Conservation (phyloP, 2,888 invertebrate species). For the Acrocera orbiculus region DNA sequence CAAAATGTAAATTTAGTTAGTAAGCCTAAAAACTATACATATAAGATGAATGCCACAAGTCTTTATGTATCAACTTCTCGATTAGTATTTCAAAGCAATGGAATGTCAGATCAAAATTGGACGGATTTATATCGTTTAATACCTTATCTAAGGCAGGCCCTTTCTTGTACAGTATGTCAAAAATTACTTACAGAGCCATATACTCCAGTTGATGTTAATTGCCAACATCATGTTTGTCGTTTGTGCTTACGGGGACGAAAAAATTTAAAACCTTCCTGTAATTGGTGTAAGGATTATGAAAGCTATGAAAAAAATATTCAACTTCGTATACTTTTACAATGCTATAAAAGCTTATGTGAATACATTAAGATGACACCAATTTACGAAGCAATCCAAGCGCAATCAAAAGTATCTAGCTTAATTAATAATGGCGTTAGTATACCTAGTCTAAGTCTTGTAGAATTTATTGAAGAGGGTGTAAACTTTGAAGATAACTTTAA, state of each 20-base stretch:
- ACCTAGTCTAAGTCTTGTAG: constrained; percentile 42
- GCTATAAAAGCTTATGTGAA: constrained; percentile 77
- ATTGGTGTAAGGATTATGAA: constrained; percentile 66
- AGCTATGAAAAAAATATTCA: constrained; percentile 69
- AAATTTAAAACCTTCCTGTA: constrained; percentile 66
- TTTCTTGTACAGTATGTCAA: constrained; percentile 80
- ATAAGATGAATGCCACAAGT: constrained; percentile 20
- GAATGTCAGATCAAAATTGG: constrained; percentile 45
- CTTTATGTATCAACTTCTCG: constrained; percentile 23
- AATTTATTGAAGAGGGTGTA: constrained; percentile 64
- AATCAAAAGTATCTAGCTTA: constrained; percentile 34
- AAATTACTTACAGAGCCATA: constrained; percentile 66
- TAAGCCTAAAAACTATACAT: no score
- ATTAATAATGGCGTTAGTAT: constrained; percentile 34
- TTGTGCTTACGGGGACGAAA: constrained; percentile 70
- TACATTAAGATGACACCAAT: constrained; percentile 58
- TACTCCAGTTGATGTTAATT: constrained; percentile 57
- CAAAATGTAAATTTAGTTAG: no score
- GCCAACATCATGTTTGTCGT: constrained; percentile 79
- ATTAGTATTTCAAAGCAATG: constrained; percentile 18
- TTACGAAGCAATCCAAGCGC: constrained; percentile 30
- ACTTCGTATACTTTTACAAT: constrained; percentile 62
- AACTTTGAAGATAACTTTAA: constrained; percentile 60
- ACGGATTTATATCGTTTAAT: constrained; percentile 66
- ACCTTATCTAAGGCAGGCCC: constrained; percentile 67